Conservation (phyloP, 2,888 invertebrate species). For the Oligia latruncula region DNA sequence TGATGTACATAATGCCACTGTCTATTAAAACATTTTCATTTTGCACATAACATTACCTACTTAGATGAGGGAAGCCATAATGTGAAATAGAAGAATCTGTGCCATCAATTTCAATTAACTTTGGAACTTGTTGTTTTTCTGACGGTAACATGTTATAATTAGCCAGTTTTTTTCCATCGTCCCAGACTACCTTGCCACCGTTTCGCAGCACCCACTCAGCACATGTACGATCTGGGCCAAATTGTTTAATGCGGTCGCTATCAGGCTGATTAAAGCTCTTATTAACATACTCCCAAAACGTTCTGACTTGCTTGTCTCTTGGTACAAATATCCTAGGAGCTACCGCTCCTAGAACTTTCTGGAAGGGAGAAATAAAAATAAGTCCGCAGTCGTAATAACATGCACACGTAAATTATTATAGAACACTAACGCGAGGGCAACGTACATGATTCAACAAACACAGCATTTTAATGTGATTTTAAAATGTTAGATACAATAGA, state of each 20-base stretch:
- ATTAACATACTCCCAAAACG: constrained; percentile 90
- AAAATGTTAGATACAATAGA: background rate
- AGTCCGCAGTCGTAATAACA: background rate
- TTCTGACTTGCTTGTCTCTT: constrained; percentile 73
- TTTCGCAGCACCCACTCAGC: constrained; percentile 98
- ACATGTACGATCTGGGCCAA: constrained; percentile 97
- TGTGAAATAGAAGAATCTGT: constrained; percentile 95
- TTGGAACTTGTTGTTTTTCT: constrained; percentile 86
- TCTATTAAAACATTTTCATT: background rate
- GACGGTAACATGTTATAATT: constrained; percentile 95
- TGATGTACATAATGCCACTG: background rate
- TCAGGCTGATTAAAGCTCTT: constrained; percentile 93
- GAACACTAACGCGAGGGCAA: background rate
- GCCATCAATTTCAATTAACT: constrained; percentile 93
- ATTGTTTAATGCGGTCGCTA: constrained; percentile 90
- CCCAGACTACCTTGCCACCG: constrained; percentile 95
- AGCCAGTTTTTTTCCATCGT: constrained; percentile 86
- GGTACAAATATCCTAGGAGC: constrained; percentile 62
- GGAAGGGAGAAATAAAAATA: constrained; percentile 25
- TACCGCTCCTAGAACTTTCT: constrained; percentile 51
- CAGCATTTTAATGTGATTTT: constrained; percentile 31
- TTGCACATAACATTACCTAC: constrained; percentile 79
- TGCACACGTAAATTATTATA: background rate
- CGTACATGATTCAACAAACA: constrained; percentile 35
- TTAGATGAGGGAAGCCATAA: constrained; percentile 95